Conservation (phyloP, 2,113 vertebrate species). For the Datnioides undecimradiatus region DNA sequence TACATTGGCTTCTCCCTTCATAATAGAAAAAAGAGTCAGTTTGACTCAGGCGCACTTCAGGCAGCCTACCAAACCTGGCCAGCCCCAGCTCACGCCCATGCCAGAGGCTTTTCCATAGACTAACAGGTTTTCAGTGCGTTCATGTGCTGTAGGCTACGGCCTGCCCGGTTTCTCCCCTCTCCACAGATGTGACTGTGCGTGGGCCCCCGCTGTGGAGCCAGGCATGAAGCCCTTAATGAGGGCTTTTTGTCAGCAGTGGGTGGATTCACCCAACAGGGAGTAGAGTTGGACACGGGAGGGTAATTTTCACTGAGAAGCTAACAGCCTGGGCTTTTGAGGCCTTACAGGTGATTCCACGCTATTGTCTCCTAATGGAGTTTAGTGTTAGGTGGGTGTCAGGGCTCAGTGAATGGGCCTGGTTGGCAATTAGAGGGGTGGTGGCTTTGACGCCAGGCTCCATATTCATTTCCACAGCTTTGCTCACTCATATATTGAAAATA, state of each 20-base stretch:
- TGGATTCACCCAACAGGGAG: conserved; percentile 70
- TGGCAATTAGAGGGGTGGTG: conserved; percentile 54
- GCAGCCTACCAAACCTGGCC: not conserved
- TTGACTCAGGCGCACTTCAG: not conserved
- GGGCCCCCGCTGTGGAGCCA: conserved; percentile 74
- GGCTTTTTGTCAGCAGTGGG: conserved; percentile 78
- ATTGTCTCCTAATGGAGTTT: conserved; percentile 68
- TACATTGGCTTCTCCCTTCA: not conserved
- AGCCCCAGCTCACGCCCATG: conserved; percentile 42
- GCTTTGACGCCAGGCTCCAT: conserved; percentile 50
- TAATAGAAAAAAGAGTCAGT: not conserved
- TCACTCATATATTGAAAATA: conserved; percentile 64
- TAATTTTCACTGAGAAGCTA: conserved; percentile 61
- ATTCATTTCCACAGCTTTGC: conserved; percentile 57
- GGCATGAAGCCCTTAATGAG: conserved; percentile 79
- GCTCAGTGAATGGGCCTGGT: conserved; percentile 52
- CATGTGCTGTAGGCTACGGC: conserved; percentile 64
- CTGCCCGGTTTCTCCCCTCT: conserved; percentile 42
- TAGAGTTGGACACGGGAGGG: conserved; percentile 59
- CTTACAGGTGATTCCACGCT: conserved; percentile 71
- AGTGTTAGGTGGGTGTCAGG: conserved; percentile 60
- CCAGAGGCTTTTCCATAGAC: conserved; percentile 59
- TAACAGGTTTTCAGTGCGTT: conserved; percentile 72
- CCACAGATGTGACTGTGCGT: conserved; percentile 75
- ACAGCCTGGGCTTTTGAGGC: conserved; percentile 60